These are phyloP conservation scores for Calyptomena viridis DNA, from an alignment of 2,113 vertebrate genomes.

Conservation along the genomic window DNA sequence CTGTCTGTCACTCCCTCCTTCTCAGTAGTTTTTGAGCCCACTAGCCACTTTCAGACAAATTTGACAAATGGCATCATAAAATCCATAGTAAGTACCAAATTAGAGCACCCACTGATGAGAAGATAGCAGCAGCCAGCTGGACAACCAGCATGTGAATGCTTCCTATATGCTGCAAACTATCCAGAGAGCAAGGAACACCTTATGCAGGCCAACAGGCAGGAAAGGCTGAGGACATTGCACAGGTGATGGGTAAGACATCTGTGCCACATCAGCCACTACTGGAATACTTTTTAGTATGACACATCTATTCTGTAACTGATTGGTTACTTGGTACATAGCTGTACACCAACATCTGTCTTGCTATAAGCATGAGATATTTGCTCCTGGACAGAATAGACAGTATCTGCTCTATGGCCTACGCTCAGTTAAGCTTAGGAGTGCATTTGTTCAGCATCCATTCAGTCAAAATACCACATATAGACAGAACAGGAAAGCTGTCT, in stretches of 20 bases:
- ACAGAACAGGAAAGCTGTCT: neutral
- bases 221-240: neutral
- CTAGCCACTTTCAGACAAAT: conserved; percentile 21
- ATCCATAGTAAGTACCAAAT: neutral
- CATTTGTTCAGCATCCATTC: neutral
- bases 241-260: neutral
- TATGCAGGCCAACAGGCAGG: neutral
- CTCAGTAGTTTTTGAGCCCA: neutral
- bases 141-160: neutral
- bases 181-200: neutral
- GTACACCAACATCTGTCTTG: neutral
- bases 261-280: neutral
- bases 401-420: neutral
- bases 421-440: neutral
- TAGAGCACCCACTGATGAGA: neutral
- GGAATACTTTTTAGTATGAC: neutral
- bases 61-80: conserved; percentile 11
- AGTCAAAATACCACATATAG: neutral
- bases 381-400: neutral
- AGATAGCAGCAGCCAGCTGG: neutral
- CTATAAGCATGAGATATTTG: neutral
- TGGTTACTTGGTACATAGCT: neutral
- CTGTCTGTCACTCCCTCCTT: neutral
- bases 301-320: neutral
- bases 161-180: neutral